Percentiles rank a stretch among this genome's conserved stretches.
phyloP scores from a whole-genome alignment of 35 echinoderm and acorn worm species.

The Patiria miniata region DNA sequence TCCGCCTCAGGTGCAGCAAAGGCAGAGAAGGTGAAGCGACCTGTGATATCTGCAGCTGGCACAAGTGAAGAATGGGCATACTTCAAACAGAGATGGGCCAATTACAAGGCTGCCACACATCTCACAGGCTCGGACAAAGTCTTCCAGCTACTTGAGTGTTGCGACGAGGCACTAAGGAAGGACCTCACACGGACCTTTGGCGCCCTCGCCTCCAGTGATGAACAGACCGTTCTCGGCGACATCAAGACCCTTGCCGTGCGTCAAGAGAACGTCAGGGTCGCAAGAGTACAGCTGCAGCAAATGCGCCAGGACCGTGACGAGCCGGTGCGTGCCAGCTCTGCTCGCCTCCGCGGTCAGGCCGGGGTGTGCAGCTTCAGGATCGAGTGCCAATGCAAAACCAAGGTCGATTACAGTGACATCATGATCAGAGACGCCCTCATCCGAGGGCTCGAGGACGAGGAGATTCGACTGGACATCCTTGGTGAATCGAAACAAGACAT shows the following conservation, averaged over 20 bases:
- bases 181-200: constrained; percentile 50
- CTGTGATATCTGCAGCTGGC: constrained; percentile 23
- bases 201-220: constrained; percentile 23
- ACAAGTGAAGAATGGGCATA: constrained; percentile 65
- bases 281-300: constrained; percentile 31
- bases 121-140: constrained; percentile 41
- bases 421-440: constrained; percentile 40
- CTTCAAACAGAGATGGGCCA: constrained; percentile 41
- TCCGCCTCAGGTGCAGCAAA: constrained; percentile 37
- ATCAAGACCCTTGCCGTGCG: constrained; percentile 57
- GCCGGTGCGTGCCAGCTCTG: constrained; percentile 42
- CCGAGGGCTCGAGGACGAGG: constrained; percentile 52
- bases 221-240: constrained; percentile 17
- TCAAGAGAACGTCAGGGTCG: constrained; percentile 52
- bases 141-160: constrained; percentile 50
- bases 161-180: constrained; percentile 47
- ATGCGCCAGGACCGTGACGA: constrained; percentile 66
- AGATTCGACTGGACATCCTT: constrained; percentile 41
- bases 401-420: constrained; percentile 34
- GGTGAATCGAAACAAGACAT: constrained; percentile 34
- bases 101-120: constrained; percentile 65
- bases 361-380: constrained; percentile 34
- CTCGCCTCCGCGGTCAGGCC: constrained; percentile 40
- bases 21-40: constrained; percentile 63
- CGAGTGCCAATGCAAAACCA: constrained; percentile 25